These are phyloP conservation scores for Actinemys pallida DNA, from an alignment of 2,113 vertebrate genomes.

Conservation along the genomic window DNA sequence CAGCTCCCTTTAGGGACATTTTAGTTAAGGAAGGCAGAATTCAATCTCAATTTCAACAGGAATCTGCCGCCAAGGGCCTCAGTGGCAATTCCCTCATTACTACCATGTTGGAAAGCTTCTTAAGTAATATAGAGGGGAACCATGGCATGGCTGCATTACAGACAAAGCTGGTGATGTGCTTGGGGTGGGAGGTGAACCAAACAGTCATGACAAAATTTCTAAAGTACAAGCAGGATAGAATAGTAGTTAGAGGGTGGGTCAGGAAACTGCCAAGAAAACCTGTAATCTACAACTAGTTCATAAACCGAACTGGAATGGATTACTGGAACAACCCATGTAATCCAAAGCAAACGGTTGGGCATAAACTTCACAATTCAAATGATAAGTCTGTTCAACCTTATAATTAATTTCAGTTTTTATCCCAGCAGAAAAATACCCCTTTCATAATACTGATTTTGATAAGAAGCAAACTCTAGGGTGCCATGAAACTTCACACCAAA, in stretches of 20 bases:
- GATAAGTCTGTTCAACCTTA: slow-evolving; percentile 12
- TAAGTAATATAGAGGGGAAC: neutral
- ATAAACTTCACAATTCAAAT: slow-evolving; percentile 8
- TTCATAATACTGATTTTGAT: slow-evolving; percentile 45
- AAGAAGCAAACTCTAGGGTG: slow-evolving; percentile 44
- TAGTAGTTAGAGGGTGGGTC: neutral
- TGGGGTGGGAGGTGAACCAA: neutral
- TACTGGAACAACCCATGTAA: neutral
- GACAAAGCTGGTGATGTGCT: neutral
- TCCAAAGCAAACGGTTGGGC: neutral
- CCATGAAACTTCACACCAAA: neutral
- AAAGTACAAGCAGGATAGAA: neutral
- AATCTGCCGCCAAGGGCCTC: neutral
- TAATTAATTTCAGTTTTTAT: slow-evolving; percentile 37
- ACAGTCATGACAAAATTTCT: neutral
- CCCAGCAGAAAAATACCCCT: slow-evolving; percentile 9
- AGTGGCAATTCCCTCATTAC: neutral
- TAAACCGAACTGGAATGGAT: neutral
- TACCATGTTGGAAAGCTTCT: neutral
- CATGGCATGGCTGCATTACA: neutral
- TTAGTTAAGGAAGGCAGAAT: neutral
- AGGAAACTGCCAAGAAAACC: neutral
- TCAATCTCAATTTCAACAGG: neutral
- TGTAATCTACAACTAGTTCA: neutral
- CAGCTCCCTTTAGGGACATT: neutral